Evolutionary conservation across 2,113 vertebrate species (phyloP), one percentile per base, ranked within the genome.

Genomic region (Labeo catla): DNA sequence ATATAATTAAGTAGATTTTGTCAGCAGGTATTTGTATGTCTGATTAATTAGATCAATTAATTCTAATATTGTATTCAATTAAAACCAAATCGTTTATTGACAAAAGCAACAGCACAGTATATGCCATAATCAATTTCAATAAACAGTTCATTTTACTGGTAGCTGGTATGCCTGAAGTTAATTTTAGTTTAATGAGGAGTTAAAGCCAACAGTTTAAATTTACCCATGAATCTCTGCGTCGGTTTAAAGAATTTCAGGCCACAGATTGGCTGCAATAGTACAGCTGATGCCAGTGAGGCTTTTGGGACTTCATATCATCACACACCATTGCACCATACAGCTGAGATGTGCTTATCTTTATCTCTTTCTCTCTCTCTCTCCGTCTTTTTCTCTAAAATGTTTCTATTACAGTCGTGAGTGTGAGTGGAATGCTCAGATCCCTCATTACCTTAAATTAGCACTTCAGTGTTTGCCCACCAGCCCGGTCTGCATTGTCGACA

Each of bases 361-460:
- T 77, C 43, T 79, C 43, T 39, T 28, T 57, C 39, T 65, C 74
- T 50, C 50, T 57, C 36, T 28, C 39, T 54, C 52, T 72, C 28
- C n/a, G 0, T 73, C 83, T 85, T 54, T 78, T 78, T 86, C 11
- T 83, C 63, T 70, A 77, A 87, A 76, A 74, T 86, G 52, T 16
- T 49, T 79, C 87, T 73, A 86, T 86, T 86, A 83, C 61, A 43
- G 16, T 45, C 36, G 23, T 61, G 74, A 76, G 23, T 59, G 78
- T 52, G 76, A 72, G 61, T 66, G 28, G 79, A 86, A 83, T 83
- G 50, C 74, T 72, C 43, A 52, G 50, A 50, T 76, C 84, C 76
- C 84, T 86, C 84, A 70, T 83, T 88, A 85, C 61, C 84, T 83
- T 86, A 81, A 77, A 78, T 78, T 83, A 86, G 63, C 80, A 34